Conservation (phyloP, 2,797 vertebrate species). For the Megalops cyprinoides region DNA sequence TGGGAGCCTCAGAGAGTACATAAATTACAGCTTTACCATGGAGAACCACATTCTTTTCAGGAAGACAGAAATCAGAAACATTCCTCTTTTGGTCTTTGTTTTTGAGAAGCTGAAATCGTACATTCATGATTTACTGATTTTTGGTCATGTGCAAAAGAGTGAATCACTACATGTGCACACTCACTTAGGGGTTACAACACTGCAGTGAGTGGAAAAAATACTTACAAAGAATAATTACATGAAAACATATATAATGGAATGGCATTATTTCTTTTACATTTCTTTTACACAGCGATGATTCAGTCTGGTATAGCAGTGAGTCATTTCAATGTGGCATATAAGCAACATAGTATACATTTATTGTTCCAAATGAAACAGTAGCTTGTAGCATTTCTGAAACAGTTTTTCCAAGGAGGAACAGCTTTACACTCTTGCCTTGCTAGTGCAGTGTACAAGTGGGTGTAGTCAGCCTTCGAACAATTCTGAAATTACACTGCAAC, state of each 20-base stretch:
- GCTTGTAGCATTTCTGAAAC: not conserved
- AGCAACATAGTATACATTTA: not conserved
- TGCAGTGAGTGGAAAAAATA: not conserved
- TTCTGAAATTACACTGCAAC: not conserved
- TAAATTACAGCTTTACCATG: not conserved
- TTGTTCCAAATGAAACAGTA: too few species aligned
- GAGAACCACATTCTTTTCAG: not conserved
- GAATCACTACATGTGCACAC: not conserved
- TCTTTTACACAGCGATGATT: not conserved
- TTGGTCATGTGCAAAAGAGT: not conserved
- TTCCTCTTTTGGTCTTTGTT: not conserved
- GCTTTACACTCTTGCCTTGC: not conserved
- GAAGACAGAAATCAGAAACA: not conserved
- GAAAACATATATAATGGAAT: too few species aligned
- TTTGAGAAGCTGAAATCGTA: slow-evolving; percentile 21
- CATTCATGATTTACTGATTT: slow-evolving; percentile 32
- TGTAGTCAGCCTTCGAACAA: not conserved
- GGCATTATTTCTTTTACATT: not conserved
- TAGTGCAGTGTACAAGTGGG: not conserved
- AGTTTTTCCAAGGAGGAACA: not conserved
- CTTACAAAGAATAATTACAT: too few species aligned
- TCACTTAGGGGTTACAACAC: not conserved
- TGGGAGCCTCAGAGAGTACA: not conserved
- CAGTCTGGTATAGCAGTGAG: not conserved
- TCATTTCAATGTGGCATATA: not conserved